A percentile compares a stretch with the other conserved stretches of the same genome.
phyloP scores from a whole-genome alignment of 2,797 vertebrate species.

The Macropodus opercularis region DNA sequence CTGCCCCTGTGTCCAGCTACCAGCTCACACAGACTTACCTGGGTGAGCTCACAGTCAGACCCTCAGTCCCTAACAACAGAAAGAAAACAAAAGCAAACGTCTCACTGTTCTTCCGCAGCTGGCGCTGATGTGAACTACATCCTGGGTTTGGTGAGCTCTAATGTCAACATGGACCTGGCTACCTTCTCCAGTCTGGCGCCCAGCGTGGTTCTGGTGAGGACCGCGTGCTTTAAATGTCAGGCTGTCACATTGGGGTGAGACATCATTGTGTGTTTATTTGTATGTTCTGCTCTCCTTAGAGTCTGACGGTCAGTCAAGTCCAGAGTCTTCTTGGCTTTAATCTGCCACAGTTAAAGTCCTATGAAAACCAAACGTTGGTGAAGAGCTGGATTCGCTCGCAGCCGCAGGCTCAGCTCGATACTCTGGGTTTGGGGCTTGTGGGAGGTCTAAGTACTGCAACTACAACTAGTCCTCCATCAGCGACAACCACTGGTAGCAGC shows the following conservation, averaged over 20 bases:
- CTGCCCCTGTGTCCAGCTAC: constrained; percentile 19
- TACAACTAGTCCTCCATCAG: background rate
- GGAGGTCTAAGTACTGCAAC: constrained; percentile 48
- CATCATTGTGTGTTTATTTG: background rate
- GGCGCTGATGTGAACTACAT: constrained; percentile 53
- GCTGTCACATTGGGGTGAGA: background rate
- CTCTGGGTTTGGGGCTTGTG: constrained; percentile 24
- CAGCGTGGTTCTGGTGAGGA: constrained; percentile 66
- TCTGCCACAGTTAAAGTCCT: constrained; percentile 60
- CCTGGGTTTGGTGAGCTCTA: constrained; percentile 30
- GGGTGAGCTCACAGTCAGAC: constrained; percentile 41
- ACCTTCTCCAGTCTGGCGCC: constrained; percentile 65
- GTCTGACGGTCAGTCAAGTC: constrained; percentile 69
- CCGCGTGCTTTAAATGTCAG: no score
- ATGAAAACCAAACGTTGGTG: constrained; percentile 62
- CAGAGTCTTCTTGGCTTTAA: constrained; percentile 70
- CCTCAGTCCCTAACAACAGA: background rate
- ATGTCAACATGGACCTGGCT: constrained; percentile 73
- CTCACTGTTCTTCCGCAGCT: constrained; percentile 50
- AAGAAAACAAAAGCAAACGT: background rate
- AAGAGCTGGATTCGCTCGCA: constrained; percentile 60
- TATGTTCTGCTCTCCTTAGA: constrained; percentile 48
- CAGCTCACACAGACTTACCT: constrained; percentile 56
- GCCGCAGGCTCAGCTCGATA: constrained; percentile 53
- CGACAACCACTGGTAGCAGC: no score